Base-by-base conservation (phyloP, 2,888 invertebrate genomes). In the Oegoconia quadripuncta region DNA sequence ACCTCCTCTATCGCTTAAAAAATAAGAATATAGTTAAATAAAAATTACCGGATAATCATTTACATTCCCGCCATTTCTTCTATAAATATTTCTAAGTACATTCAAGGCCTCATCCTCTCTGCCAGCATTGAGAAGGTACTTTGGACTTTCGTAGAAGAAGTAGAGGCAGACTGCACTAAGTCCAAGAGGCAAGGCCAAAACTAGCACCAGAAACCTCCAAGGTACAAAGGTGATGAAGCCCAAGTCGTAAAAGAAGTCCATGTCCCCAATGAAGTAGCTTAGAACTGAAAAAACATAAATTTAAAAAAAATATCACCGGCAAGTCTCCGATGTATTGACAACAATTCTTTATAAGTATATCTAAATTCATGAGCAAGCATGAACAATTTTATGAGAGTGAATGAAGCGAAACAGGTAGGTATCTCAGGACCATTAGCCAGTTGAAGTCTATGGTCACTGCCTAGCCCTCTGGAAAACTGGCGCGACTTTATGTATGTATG, bases 111-210 rank as follows among this genome's bases (percentile, higher is more conserved):
- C 83, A 2, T 84, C 74, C 39, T 89, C 88, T 17, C 76, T 74
- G 7, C 91, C 90, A 40, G 86, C 83, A 14, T 90, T 88, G 73
- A 92, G 88, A 6, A 93, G 69, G 62, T 91, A 93, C 66, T 92
- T 93, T 1, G 93, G 93, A 59, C 92, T 93, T 64, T 93, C 93
- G n/a, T 91, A 89, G 44, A 89, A 82, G 38, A 88, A 76, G 30
- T 83, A 73, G 13, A 91, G 63, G 0, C 86, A 64, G n/a, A 89
- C 37, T 0, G 88, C 88, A 27, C 91, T 89, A 3, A 90, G 46
- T 1, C 91, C 59, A 28, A 90, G 87, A 0, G 93, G 91, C 8
- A 91, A 18, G 5, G 89, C 69, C 36, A 81, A 63, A 3, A 83
- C 48, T 9, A 73, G 43, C 12, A 49, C 44, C 26, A 72, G 39